Conservation (phyloP, 2,113 vertebrate genomes). For the Zosterops pallidus region DNA sequence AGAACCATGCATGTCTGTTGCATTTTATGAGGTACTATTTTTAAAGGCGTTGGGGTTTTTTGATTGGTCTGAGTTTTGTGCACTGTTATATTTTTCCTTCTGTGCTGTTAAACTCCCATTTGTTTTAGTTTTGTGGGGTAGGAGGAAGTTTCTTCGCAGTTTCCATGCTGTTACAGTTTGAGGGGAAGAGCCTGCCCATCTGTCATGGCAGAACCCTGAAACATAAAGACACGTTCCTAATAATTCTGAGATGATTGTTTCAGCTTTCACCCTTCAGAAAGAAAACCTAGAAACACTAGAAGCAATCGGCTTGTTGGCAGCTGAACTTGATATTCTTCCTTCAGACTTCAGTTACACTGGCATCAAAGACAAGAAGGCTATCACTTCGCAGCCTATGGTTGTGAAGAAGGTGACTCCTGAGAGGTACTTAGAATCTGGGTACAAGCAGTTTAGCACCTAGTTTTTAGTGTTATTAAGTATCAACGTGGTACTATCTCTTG, state of each 20-base stretch:
- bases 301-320: slow-evolving; percentile 86
- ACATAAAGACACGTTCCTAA: not conserved
- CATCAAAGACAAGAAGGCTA: slow-evolving; percentile 93
- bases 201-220: not conserved
- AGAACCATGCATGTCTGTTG: not conserved
- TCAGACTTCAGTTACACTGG: slow-evolving; percentile 96
- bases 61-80: not conserved
- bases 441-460: not conserved
- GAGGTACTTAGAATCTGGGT: slow-evolving; percentile 70
- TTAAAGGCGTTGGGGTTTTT: not conserved
- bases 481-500: rapidly evolving
- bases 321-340: slow-evolving; percentile 85
- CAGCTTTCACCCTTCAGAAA: slow-evolving; percentile 91
- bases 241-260: slow-evolving; percentile 51
- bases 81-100: not conserved
- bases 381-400: slow-evolving; percentile 92
- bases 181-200: not conserved
- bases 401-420: slow-evolving; percentile 90
- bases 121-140: not conserved
- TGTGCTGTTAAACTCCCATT: not conserved
- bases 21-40: not conserved
- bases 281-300: slow-evolving; percentile 95
- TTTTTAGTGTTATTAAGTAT: not conserved
- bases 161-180: not conserved
- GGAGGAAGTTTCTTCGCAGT: not conserved